Evolutionary conservation across 2,888 invertebrate genomes (phyloP), one percentile per base, ranked within the genome.

Genomic region (Lypha dubia): DNA sequence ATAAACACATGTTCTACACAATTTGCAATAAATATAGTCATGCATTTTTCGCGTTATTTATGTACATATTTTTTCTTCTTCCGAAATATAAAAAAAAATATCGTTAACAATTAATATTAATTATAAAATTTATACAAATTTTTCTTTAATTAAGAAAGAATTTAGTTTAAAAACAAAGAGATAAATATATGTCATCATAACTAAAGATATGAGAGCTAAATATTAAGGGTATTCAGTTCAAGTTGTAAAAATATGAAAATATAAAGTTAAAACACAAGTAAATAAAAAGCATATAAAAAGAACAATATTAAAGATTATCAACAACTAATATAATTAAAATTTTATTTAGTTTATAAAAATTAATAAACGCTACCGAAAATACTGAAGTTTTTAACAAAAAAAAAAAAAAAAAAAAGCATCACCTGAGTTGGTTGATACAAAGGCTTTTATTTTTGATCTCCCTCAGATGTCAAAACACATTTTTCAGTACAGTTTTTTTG

Each of bases 1-100:
- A 81, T 81, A 60, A 81, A 75, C 81, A 81, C 62, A 81, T 75
- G 80, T 81, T 75, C 62, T 35, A 56, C 46, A 53, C 81, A 53
- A 68, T 81, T 75, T 53, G n/a, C 35, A 35, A 71, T 20, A 20
- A 60, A 62, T 62, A 6, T 77, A 58, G 17, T 44, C 32, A 44
- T 24, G 20, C 20, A 46, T 67, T 28, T 63, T 51, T 53, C 9
- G 1, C 3, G 3, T 35, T 38, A 20, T 60, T 44, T 56, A 7
- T 44, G 8, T 51, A 7, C 44, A 0, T n/a, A n/a, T 35, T 56
- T 41, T 63, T 41, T 1, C 53, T 24, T 56, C 7, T 51, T 71
- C 9, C n/a, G 6, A 28, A 41, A 70, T 11, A 24, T 9, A 60
- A 56, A 15, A 53, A 58, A 56, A 15, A 32, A 28, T 28, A 41